Evolutionary conservation across 1,140 invertebrate species (phyloP), one percentile per base, ranked within the genome.

Genomic region (Drosophila grimshawi): DNA sequence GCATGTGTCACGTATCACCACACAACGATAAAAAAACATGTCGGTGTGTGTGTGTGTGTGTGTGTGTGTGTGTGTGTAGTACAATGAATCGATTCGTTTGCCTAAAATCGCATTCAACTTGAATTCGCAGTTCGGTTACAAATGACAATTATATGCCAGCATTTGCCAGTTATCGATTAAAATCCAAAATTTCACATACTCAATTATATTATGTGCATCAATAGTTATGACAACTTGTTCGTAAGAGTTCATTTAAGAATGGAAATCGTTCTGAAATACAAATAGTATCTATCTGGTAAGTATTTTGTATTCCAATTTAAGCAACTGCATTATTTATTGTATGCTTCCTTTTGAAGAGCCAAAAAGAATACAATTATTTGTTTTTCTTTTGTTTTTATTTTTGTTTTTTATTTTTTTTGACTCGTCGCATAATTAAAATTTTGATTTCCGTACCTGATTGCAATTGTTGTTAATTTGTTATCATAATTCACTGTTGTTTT

Each of bases 361-460:
- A 52, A 56, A 62, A 82, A 70, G 62, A 51, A 70, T 60, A 51
- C 46, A 64, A 43, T 60, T 33, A 30, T 69, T 53, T 55, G 4
- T 19, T 46, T 19, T 11, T 27, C 11, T 41, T 27, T 11, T 30
- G 35, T 41, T 72, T 41, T 11, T 45, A 6, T 75, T 55, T 27
- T 74, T 43, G n/a, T 39, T 29, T 46, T 52, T 64, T 49, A 11
- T n/a, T 10, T 11, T 67, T 32, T 71, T 56, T 55, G 60, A 52
- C 30, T 11, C 70, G 63, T 48, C n/a, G n/a, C n/a, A 72, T 65
- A 78, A 78, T 80, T 75, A 80, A 81, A 89, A 88, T 88, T 88
- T 88, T 88, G 83, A 88, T 88, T 88, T 88, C 73, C 83, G 64
- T 83, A 89, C 85, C 83, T 88, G 83, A 88, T 88, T 89, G 78